Conservation (phyloP, 2,888 invertebrate species). For the Cactoblastis cactorum region DNA sequence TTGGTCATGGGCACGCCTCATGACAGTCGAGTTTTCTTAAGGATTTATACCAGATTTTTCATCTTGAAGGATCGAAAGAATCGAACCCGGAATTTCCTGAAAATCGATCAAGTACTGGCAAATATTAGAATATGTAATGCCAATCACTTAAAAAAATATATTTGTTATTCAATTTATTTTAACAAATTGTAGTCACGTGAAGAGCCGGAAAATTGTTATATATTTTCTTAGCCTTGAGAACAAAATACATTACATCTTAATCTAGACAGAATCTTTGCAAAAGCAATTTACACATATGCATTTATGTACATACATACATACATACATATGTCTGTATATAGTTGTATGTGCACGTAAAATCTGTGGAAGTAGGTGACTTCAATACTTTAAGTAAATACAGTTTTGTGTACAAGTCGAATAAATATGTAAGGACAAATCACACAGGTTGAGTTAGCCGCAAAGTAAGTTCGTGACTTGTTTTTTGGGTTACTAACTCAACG, state of each 20-base stretch:
- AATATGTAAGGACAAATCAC: too few species aligned
- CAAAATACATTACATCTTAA: neutral
- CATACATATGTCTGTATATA: too few species aligned
- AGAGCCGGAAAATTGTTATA: neutral
- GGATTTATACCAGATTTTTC: neutral
- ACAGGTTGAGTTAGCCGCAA: too few species aligned
- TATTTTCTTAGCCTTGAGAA: constrained; percentile 3
- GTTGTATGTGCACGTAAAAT: too few species aligned
- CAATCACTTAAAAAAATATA: neutral
- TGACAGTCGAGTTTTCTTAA: neutral
- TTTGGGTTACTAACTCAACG: too few species aligned
- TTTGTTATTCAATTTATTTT: neutral
- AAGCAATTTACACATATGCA: constrained; percentile 2
- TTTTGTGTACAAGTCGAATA: too few species aligned
- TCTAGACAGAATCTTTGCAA: neutral
- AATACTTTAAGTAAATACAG: too few species aligned
- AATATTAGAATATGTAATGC: neutral
- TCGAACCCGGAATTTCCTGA: too few species aligned
- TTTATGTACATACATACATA: neutral
- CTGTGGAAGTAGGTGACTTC: too few species aligned
- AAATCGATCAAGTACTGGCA: too few species aligned
- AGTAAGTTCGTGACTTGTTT: too few species aligned
- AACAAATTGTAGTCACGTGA: neutral
- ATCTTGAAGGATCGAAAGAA: too few species aligned
- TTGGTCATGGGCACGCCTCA: neutral